phyloP scores from a whole-genome alignment of 2,888 invertebrate species.

The Agriopis leucophaearia region DNA sequence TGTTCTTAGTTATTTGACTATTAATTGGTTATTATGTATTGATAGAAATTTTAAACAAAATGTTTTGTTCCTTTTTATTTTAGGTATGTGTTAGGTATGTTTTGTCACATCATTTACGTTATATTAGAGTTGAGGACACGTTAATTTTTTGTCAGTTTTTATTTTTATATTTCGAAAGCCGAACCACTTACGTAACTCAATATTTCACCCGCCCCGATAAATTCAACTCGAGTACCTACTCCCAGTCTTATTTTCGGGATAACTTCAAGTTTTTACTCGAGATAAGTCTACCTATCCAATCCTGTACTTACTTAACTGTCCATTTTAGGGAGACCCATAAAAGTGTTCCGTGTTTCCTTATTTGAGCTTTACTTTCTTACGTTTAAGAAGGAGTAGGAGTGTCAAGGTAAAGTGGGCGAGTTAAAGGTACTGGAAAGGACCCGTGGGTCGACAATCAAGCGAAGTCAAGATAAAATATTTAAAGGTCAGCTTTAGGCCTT shows the following conservation, averaged over 20 bases:
- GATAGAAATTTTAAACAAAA: not conserved
- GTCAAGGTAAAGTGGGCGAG: conserved; percentile 67
- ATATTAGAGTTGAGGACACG: no score
- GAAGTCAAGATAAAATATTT: conserved; percentile 83
- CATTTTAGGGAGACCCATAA: conserved; percentile 68
- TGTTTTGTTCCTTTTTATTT: no score
- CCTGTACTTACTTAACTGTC: conserved; percentile 67
- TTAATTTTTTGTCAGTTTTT: not conserved
- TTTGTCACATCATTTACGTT: no score
- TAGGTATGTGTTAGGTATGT: no score
- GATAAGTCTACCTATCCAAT: conserved; percentile 77
- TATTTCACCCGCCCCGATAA: conserved; percentile 59
- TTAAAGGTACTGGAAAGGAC: conserved; percentile 72
- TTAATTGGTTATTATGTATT: not conserved
- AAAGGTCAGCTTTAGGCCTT: conserved; percentile 77
- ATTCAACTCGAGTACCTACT: conserved; percentile 62
- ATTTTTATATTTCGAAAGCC: conserved; percentile 33
- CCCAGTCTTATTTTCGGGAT: conserved; percentile 67
- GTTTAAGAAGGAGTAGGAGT: conserved; percentile 58
- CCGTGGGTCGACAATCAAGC: conserved; percentile 81
- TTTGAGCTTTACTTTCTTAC: conserved; percentile 60
- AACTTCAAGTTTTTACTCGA: conserved; percentile 70
- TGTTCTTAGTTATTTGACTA: not conserved
- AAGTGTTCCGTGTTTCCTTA: conserved; percentile 63
- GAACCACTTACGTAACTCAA: conserved; percentile 44